Evolutionary conservation across 2,113 vertebrate species (phyloP).

Genomic region (Murina feae): DNA sequence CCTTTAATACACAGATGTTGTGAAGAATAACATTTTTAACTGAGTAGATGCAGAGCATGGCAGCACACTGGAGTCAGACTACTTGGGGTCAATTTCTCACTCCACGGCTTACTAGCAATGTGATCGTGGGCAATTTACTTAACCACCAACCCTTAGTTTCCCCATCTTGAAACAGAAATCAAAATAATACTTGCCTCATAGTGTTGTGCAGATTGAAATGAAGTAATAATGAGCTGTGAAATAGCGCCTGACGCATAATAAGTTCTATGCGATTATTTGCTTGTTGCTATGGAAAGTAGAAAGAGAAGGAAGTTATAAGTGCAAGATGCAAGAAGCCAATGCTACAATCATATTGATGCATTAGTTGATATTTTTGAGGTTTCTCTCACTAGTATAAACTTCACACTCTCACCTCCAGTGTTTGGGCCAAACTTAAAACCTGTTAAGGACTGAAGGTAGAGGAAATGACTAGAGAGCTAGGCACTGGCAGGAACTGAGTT

Average conservation of each 20-base stretch:
- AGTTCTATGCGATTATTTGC: not conserved
- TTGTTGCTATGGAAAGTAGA: not conserved
- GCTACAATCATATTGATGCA: not conserved
- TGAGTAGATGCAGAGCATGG: not conserved
- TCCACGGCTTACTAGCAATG: not conserved
- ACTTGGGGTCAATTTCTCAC: not conserved
- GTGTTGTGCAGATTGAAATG: not conserved
- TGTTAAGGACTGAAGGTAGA: not conserved
- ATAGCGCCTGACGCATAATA: not conserved
- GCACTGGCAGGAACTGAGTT: not conserved
- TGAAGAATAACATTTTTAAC: not conserved
- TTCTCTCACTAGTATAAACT: not conserved
- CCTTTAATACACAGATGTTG: not conserved
- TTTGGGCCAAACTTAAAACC: not conserved
- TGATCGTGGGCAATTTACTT: not conserved
- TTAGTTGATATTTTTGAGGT: not conserved
- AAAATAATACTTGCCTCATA: not conserved
- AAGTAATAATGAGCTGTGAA: not conserved
- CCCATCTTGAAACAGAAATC: not conserved
- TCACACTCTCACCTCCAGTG: not conserved
- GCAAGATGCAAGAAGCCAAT: fast-evolving
- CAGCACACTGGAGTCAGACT: not conserved
- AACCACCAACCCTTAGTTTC: not conserved
- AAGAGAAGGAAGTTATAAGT: not conserved
- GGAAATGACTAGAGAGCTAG: not conserved